A percentile compares a stretch with the other conserved stretches of the same genome.
Evolutionary conservation across 2,797 vertebrate species (phyloP).

Genomic region (Steatocranus sp.): DNA sequence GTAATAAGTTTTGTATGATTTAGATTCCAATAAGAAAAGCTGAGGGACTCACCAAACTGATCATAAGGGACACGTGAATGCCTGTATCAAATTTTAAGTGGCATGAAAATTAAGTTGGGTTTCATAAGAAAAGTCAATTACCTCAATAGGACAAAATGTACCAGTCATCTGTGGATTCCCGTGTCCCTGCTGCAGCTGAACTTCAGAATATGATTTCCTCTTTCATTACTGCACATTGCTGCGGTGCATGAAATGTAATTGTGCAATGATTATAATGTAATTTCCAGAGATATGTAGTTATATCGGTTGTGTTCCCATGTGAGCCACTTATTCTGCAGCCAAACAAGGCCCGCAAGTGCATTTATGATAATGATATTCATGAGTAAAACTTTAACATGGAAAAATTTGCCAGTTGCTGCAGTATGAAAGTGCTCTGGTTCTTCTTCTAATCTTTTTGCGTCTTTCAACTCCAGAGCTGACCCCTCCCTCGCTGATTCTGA

Average conservation of each 20-base stretch:
- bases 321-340: background rate
- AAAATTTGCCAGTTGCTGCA: background rate
- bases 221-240: background rate
- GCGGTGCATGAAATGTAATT: background rate
- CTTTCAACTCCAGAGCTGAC: slow-evolving; percentile 19
- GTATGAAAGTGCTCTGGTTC: background rate
- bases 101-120: background rate
- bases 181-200: background rate
- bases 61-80: background rate
- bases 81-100: background rate
- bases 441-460: background rate
- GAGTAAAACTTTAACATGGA: background rate
- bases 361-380: background rate
- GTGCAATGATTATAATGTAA: background rate
- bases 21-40: background rate
- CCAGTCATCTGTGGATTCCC: background rate
- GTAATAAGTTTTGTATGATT: background rate
- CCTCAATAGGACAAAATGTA: background rate
- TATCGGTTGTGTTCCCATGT: background rate
- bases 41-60: background rate
- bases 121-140: background rate
- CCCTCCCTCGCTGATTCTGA: slow-evolving; percentile 35
- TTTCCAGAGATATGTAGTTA: background rate
- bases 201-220: background rate
- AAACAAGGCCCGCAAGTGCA: background rate